Percentiles rank a stretch among this genome's conserved stretches.
Evolutionary conservation across 2,888 invertebrate genomes (phyloP).

Genomic region (Mythimna vitellina): DNA sequence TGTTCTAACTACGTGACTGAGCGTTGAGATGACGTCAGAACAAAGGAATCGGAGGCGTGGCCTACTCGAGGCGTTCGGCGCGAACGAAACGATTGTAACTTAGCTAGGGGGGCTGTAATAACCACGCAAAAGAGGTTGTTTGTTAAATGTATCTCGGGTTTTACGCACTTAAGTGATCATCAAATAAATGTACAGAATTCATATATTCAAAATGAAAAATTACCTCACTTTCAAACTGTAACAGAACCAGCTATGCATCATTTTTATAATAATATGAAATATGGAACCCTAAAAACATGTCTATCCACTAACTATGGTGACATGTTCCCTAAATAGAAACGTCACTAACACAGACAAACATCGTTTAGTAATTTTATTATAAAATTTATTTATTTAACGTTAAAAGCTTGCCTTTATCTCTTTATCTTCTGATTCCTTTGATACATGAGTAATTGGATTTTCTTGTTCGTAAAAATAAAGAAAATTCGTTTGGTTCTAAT

Average conservation of each 20-base stretch:
- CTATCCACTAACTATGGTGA: neutral
- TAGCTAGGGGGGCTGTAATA: no score
- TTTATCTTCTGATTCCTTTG: constrained; percentile 41
- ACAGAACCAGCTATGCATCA: neutral
- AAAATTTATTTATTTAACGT: constrained; percentile 38
- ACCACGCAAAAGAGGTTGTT: no score
- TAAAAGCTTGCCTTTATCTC: constrained; percentile 45
- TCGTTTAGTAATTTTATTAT: constrained; percentile 28
- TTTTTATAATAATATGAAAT: neutral
- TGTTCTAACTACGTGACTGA: no score
- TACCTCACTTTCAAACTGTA: neutral
- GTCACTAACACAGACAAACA: constrained; percentile 12
- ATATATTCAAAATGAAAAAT: neutral
- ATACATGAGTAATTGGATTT: constrained; percentile 29
- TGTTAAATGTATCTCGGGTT: no score
- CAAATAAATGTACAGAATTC: neutral
- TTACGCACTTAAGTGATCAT: no score
- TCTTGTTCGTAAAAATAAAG: constrained; percentile 24
- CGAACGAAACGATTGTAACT: no score
- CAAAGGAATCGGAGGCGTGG: no score
- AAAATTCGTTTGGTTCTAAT: constrained; percentile 25
- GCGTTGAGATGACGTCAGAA: no score
- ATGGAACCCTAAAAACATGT: neutral
- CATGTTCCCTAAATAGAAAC: constrained; percentile 13
- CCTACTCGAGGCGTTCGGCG: no score